Evolutionary conservation across 2,113 vertebrate genomes (phyloP), one percentile per base, ranked within the genome.

Genomic region (Podarcis raffonei): DNA sequence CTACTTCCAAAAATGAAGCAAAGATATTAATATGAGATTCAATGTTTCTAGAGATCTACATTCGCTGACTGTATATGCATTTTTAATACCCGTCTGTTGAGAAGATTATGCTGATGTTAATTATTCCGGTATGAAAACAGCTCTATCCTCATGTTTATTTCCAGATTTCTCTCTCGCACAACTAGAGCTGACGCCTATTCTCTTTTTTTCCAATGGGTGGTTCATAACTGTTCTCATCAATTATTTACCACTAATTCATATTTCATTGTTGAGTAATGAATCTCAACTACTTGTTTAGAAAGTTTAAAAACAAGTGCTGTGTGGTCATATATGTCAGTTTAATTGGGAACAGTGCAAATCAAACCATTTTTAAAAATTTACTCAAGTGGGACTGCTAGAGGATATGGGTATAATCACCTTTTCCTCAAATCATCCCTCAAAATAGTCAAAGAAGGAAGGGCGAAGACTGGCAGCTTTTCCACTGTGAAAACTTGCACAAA

Each of bases 191-290:
- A 80, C 2, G 8, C 1, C 88, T 85, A 66, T 89, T 42, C 2
- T 84, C 80, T 42, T 76, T 53, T 53, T 83, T 93, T 92, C 85
- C 25, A 37, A 62, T 65, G 91, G 48, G 66, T 53, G 79, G 32
- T 59, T 89, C 68, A 89, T 91, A 91, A 84, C 57, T 68, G 2
- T 74, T 88, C 65, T 84, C 59, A 71, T 87, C 82, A 91, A 90
- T 90, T 84, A 90, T 89, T 90, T 95, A 57, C 7, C 83, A 48
- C 12, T 91, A 75, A 84, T 92, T 90, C 57, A 87, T 85, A 77
- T 91, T 77, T 91, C 76, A 90, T 82, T 86, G 65, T 85, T 87
- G 83, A 83, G 68, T 79, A 87, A 84, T 81, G 27, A 95, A 89
- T 74, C 86, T 25, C 37, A 93, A 30, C 2, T 15, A 59, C 3